Evolutionary conservation across 2,113 vertebrate genomes (phyloP), one percentile per base, ranked within the genome.

Genomic region (Xenotilapia leptura): DNA sequence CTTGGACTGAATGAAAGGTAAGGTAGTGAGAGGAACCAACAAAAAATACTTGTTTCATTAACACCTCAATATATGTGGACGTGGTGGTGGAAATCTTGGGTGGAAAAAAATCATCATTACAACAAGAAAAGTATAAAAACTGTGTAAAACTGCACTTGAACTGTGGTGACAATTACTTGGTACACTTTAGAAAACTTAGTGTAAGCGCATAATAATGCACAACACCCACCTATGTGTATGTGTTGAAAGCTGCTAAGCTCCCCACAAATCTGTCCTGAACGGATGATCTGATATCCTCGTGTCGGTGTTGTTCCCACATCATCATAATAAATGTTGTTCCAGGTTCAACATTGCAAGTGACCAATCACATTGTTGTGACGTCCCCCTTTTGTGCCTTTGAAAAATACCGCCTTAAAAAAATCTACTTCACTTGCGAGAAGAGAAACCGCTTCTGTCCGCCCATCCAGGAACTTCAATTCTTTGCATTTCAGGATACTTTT

Each of bases 1-100:
- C 94, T 95, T 96, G 93, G 80, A 83, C 60, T 31, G 56, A 80
- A 88, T 93, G 81, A 93, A 94, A 91, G 58, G 38, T 26, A 31
- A 81, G 58, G 70, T 17, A 70, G 51, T 17, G 10, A 65, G 17
- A 23, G 49, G 77, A 53, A 53, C 11, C 9, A 56, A 85, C 6
- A 70, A 79, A 49, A 49, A 77, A 80, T 83, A 88, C n/a, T 38
- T 89, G 58, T 85, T 90, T 86, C 10, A 4, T 85, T 87, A 91
- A 89, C 82, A 86, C 82, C 75, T 65, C 31, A 31, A n/a, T 51
- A 10, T 62, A 23, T 65, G 5, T 85, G 31, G 68, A 26, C 10
- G 11, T 45, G 49, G n/a, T 26, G 40, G 26, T 83, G 21, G 51
- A 60, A 6, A 23, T 55, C 7, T 33, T 53, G 6, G 79, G 33